Conservation (phyloP, 1,140 invertebrate species). For the Anastrepha ludens region DNA sequence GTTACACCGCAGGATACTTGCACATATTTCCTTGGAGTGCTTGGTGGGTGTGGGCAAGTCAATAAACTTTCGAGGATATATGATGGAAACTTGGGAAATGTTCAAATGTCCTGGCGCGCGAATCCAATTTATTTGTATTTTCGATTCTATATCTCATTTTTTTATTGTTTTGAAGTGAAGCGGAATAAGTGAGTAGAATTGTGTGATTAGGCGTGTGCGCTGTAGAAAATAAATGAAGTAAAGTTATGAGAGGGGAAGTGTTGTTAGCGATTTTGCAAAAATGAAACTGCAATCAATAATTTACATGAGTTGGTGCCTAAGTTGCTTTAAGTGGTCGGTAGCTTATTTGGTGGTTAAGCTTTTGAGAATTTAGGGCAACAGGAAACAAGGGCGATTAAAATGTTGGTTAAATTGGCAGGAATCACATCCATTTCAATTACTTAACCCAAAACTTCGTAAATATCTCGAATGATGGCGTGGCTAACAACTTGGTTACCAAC, state of each 20-base stretch:
- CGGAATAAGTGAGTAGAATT: constrained; percentile 8
- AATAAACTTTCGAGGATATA: constrained; percentile 46
- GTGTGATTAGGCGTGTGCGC: not conserved
- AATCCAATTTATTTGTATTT: not conserved
- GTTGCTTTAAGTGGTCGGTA: not conserved
- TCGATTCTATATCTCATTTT: not conserved
- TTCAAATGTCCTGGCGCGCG: constrained; percentile 23
- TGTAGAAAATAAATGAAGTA: not conserved
- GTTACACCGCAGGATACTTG: constrained; percentile 34
- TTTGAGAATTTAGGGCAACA: too few relatives aligned
- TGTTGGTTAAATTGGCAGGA: too few relatives aligned
- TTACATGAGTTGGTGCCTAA: not conserved
- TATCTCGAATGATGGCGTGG: too few relatives aligned
- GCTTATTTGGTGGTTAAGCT: not conserved
- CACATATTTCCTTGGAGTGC: not conserved
- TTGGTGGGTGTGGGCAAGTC: constrained; percentile 28
- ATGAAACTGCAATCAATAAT: constrained; percentile 44
- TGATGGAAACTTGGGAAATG: constrained; percentile 16
- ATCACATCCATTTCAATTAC: too few relatives aligned
- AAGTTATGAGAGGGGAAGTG: not conserved
- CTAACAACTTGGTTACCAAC: too few relatives aligned
- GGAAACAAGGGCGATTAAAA: too few relatives aligned
- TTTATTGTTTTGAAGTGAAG: not conserved
- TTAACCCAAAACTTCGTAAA: too few relatives aligned
- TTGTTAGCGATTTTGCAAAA: not conserved